These are phyloP conservation scores for Cyanoliseus patagonus DNA, from an alignment of 2,113 vertebrate genomes.

Conservation along the genomic window DNA sequence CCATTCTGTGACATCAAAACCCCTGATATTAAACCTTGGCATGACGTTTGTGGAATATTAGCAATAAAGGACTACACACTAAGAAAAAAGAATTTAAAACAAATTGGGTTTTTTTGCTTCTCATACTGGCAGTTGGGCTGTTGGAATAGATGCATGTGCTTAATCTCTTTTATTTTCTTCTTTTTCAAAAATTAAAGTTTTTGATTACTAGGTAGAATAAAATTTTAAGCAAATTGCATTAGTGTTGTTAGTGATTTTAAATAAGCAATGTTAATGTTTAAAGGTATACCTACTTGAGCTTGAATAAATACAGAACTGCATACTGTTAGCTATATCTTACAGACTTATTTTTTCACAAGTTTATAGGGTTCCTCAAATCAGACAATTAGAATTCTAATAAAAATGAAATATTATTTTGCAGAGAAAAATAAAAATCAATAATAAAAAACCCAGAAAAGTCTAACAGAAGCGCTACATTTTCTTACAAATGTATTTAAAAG, in stretches of 20 bases:
- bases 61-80: not conserved
- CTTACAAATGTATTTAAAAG: not conserved
- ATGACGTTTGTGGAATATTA: not conserved
- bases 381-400: not conserved
- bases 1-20: not conserved
- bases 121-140: not conserved
- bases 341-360: not conserved
- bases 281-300: not conserved
- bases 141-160: not conserved
- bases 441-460: not conserved
- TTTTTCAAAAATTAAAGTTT: not conserved
- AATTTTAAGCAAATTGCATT: not conserved
- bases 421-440: not conserved
- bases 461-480: not conserved
- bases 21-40: not conserved
- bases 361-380: not conserved
- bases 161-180: not conserved
- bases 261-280: not conserved
- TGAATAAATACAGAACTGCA: not conserved
- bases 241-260: not conserved
- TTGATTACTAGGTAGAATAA: not conserved
- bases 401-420: not conserved
- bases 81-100: not conserved
- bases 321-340: not conserved
- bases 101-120: not conserved